Percentiles rank a stretch among this genome's conserved stretches.
Conservation (phyloP, 2,888 invertebrate species). For the Thyatira batis region DNA sequence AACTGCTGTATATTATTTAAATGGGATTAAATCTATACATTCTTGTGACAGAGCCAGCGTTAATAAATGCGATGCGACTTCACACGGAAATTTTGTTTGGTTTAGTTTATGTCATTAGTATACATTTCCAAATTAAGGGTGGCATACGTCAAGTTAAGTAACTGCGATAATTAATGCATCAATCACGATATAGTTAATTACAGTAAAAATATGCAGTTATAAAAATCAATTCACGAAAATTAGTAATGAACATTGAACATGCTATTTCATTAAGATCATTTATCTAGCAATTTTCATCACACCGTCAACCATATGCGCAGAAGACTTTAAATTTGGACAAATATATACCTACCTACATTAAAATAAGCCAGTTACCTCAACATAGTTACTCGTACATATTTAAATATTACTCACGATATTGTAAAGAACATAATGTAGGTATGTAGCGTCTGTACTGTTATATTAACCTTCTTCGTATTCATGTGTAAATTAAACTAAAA, state of each 20-base stretch:
- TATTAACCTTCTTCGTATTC: constrained; percentile 35
- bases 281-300: too few relatives aligned
- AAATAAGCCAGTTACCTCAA: constrained; percentile 1
- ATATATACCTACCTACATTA: not conserved
- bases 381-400: constrained; percentile 1
- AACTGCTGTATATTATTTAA: not conserved
- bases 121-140: too few relatives aligned
- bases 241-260: too few relatives aligned
- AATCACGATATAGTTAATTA: too few relatives aligned
- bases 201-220: too few relatives aligned
- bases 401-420: constrained; percentile 1
- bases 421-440: constrained; percentile 3
- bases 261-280: too few relatives aligned
- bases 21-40: not conserved
- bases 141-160: too few relatives aligned
- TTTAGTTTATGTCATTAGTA: not conserved
- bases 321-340: not conserved
- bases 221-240: too few relatives aligned
- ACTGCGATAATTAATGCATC: too few relatives aligned
- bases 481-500: constrained; percentile 44
- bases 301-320: not conserved
- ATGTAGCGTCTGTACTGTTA: constrained; percentile 24
- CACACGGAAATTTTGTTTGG: not conserved
- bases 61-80: not conserved
- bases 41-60: not conserved